These are phyloP conservation scores for Columba guinea DNA, from an alignment of 2,797 vertebrate genomes.

Conservation along the genomic window DNA sequence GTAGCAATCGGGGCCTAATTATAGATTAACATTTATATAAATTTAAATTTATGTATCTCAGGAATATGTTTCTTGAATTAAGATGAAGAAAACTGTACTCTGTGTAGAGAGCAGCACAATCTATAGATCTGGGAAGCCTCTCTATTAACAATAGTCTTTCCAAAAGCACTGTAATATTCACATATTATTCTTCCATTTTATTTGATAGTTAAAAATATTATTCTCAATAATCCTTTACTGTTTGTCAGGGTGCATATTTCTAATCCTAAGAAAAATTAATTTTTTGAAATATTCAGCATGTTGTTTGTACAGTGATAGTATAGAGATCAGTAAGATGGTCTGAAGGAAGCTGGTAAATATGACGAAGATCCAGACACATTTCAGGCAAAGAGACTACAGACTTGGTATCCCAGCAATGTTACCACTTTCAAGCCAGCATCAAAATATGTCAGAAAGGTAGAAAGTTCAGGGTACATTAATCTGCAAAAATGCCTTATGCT, in stretches of 20 bases:
- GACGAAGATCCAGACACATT: not conserved
- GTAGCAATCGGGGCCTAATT: not conserved
- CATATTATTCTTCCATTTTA: not conserved
- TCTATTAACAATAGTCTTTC: not conserved
- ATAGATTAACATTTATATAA: conserved; percentile 3
- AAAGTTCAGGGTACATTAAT: not conserved
- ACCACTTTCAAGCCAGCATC: not conserved
- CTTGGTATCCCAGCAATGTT: not conserved
- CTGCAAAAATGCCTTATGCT: not conserved
- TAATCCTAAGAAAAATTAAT: not conserved
- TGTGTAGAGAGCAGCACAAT: not conserved
- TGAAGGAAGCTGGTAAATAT: not conserved
- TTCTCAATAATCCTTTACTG: not conserved
- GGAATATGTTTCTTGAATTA: not conserved
- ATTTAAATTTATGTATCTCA: not conserved
- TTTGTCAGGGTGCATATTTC: not conserved
- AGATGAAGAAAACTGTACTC: not conserved
- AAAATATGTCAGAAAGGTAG: not conserved
- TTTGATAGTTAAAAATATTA: not conserved
- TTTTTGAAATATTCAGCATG: not conserved
- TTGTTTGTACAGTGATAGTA: not conserved
- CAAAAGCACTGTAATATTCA: not conserved
- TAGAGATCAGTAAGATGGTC: not conserved
- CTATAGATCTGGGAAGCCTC: not conserved
- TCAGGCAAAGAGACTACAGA: not conserved